These are phyloP conservation scores for Vireo altiloquus DNA, from an alignment of 2,113 vertebrate genomes.

Conservation along the genomic window DNA sequence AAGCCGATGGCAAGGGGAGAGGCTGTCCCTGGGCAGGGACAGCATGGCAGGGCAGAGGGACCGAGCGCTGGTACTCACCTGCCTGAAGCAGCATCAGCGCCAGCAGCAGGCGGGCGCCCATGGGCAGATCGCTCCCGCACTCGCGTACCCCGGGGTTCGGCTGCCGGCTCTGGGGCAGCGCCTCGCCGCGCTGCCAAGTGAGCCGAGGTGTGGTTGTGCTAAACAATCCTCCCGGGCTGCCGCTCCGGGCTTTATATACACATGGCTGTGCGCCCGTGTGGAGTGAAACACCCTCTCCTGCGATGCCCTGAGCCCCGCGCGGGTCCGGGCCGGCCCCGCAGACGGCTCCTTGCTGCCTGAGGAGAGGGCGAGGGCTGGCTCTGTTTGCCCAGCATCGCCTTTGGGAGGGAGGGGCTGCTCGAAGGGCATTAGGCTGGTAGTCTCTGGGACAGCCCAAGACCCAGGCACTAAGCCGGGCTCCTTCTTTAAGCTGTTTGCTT, in stretches of 20 bases:
- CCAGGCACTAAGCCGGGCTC: constrained; percentile 40
- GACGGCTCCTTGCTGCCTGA: not conserved
- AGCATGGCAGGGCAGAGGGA: not conserved
- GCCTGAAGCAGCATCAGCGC: constrained; percentile 11
- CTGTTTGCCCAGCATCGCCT: constrained; percentile 3
- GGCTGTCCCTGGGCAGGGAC: not conserved
- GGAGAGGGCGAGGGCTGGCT: not conserved
- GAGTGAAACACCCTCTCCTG: not conserved
- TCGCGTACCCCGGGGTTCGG: not conserved
- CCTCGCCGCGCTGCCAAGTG: not conserved
- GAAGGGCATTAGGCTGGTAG: constrained; percentile 11
- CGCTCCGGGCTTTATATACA: constrained; percentile 9
- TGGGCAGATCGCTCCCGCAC: not conserved
- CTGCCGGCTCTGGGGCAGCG: not conserved
- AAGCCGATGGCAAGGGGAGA: not conserved
- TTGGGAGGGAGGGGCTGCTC: constrained; percentile 21
- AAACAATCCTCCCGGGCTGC: not conserved
- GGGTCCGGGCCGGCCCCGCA: not conserved
- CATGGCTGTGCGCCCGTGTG: not conserved
- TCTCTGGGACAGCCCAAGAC: not conserved
- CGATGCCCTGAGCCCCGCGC: not conserved
- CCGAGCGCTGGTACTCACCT: constrained; percentile 31
- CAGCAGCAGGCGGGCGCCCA: constrained; percentile 31
- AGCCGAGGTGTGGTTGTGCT: not conserved
- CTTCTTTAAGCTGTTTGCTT: constrained; percentile 58